Evolutionary conservation across 1,140 invertebrate genomes (phyloP).

Genomic region (Branchinecta lindahli): DNA sequence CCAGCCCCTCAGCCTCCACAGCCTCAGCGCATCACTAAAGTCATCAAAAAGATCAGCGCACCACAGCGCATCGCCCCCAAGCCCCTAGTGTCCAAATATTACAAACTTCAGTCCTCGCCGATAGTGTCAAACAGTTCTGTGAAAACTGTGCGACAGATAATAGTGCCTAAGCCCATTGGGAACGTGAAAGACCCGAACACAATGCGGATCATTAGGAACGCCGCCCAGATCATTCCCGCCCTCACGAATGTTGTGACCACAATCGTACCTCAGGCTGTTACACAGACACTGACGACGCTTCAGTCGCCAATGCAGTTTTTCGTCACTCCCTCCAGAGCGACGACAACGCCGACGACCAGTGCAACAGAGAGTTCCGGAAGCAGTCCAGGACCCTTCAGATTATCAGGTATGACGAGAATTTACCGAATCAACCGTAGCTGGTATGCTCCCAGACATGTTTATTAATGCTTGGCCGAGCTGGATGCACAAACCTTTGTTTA

Average conservation of each 20-base stretch:
- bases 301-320: slow-evolving; percentile 2
- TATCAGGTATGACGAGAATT: too few relatives aligned
- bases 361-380: too few relatives aligned
- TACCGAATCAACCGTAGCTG: too few relatives aligned
- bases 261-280: background rate
- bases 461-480: too few relatives aligned
- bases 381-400: too few relatives aligned
- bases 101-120: background rate
- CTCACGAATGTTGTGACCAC: background rate
- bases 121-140: background rate
- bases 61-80: background rate
- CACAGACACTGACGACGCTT: background rate
- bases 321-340: background rate
- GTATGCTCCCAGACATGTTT: too few relatives aligned
- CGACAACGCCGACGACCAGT: background rate
- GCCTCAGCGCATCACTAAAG: background rate
- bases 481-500: too few relatives aligned
- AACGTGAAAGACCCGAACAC: slow-evolving; percentile 6
- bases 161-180: background rate
- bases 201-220: background rate
- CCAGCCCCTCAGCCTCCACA: background rate
- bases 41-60: background rate
- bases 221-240: background rate
- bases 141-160: background rate
- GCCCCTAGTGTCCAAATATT: background rate